Evolutionary conservation across 2,113 vertebrate species (phyloP), one percentile per base, ranked within the genome.

Genomic region (Brachionichthys hirsutus): DNA sequence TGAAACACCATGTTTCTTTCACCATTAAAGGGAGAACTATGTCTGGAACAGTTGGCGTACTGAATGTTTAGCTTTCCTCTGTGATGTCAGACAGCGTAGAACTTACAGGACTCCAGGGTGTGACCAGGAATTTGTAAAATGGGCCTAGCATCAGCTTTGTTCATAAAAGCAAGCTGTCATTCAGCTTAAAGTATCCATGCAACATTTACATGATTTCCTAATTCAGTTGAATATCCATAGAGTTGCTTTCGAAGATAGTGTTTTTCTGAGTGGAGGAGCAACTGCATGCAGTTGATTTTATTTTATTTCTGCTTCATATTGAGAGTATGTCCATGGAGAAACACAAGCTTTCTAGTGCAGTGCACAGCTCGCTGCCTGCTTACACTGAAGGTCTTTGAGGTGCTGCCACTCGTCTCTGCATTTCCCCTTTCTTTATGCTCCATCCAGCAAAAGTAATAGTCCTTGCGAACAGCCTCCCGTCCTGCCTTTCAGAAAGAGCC

Each of bases 331-430:
- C 82, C 54, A 11, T 19, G 20, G 83, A 88, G 79, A 70, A 50
- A 53, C 51, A 55, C 54, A 62, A 72, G 75, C 67, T 64, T 78
- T 80, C 48, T 61, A 58, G 59, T 60, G 18, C 12, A 60, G 47
- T 64, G 66, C 63, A 62, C 73, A 62, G 62, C 70, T 77, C 60
- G 22, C 52, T 73, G 82, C 70, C 80, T 79, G 70, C 60, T 38
- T 41, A 48, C 71, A 65, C 69, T 30, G 40, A 62, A 77, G 73
- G 68, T 54, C 83, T 87, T 85, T 87, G 79, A 85, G 85, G 73
- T 80, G 67, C 77, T 82, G 81, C 85, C 83, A 83, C 77, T 87
- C 71, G 56, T 67, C 83, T 84, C 79, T 68, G 78, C 70, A 55
- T 75, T 78, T 60, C 66, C 51, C 64, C 30, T 62, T 34, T 75